A percentile compares a stretch with the other conserved stretches of the same genome.
These are phyloP conservation scores for Apamea monoglypha DNA, from an alignment of 2,888 invertebrate genomes.

Conservation along the genomic window DNA sequence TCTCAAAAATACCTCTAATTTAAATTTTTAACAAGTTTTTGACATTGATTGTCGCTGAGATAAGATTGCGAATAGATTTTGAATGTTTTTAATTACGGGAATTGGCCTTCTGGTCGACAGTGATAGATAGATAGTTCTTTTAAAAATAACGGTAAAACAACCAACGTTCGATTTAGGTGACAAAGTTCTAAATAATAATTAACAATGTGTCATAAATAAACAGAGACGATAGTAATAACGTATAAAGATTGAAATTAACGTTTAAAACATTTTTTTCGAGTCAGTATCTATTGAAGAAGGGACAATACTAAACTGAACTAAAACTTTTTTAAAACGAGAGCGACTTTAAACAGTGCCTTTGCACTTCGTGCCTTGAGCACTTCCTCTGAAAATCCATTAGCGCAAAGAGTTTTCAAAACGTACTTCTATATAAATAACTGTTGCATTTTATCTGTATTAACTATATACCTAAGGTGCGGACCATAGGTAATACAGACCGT, in stretches of 20 bases:
- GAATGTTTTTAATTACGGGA: no score
- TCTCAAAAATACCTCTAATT: no score
- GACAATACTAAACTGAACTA: not conserved
- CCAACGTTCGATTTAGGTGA: not conserved
- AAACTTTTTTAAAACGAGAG: slow-evolving; percentile 12
- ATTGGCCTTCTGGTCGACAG: no score
- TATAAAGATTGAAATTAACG: not conserved
- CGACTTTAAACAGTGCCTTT: slow-evolving; percentile 11
- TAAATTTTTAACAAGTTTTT: no score
- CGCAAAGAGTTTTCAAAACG: slow-evolving; percentile 22
- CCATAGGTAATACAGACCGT: no score
- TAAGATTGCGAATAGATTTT: no score
- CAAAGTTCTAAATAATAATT: not conserved
- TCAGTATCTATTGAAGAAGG: slow-evolving; percentile 8
- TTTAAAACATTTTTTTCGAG: not conserved
- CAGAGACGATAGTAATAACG: not conserved
- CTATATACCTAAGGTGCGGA: not conserved
- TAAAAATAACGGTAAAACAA: not conserved
- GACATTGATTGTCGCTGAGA: no score
- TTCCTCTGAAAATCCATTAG: slow-evolving; percentile 36
- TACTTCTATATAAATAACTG: slow-evolving; percentile 11
- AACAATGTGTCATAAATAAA: not conserved
- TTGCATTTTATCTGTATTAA: slow-evolving; percentile 1
- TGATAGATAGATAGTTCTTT: not conserved
- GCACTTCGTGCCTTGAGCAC: not conserved